phyloP scores from a whole-genome alignment of 2,113 vertebrate species.

The Triplophysa dalaica region DNA sequence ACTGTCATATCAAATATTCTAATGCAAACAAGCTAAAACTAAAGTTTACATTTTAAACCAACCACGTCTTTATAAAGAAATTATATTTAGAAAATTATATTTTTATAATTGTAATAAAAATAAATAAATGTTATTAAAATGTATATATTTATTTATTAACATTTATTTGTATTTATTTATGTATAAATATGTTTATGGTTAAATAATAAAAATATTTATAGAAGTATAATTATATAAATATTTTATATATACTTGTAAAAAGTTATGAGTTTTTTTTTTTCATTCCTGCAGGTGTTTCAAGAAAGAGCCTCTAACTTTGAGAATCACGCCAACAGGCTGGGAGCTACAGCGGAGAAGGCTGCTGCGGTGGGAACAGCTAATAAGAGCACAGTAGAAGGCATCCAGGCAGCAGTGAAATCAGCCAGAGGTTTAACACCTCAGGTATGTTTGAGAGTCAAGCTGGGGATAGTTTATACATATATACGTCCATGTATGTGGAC shows the following conservation, averaged over 20 bases:
- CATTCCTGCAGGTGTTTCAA: slow-evolving; percentile 83
- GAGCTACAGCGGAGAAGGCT: slow-evolving; percentile 94
- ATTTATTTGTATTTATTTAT: too few species aligned
- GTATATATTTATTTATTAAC: too few species aligned
- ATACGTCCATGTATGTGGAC: slow-evolving; percentile 9
- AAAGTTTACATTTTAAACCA: too few species aligned
- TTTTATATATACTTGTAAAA: too few species aligned
- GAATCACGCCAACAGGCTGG: slow-evolving; percentile 87
- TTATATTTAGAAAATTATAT: too few species aligned
- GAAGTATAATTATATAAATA: too few species aligned
- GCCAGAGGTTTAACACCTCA: slow-evolving; percentile 94
- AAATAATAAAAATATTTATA: too few species aligned
- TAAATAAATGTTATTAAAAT: too few species aligned
- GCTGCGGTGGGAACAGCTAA: slow-evolving; percentile 96
- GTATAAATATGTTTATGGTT: too few species aligned
- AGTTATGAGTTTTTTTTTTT: background rate
- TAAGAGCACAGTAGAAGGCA: slow-evolving; percentile 92
- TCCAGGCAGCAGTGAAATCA: slow-evolving; percentile 92
- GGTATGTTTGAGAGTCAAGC: slow-evolving; percentile 67
- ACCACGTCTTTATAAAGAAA: too few species aligned
- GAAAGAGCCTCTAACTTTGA: slow-evolving; percentile 96
- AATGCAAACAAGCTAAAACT: background rate
- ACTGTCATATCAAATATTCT: background rate
- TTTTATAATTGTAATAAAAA: too few species aligned
- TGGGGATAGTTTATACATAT: background rate